Conservation (phyloP, 2,797 vertebrate species). For the Chrosomus eos region DNA sequence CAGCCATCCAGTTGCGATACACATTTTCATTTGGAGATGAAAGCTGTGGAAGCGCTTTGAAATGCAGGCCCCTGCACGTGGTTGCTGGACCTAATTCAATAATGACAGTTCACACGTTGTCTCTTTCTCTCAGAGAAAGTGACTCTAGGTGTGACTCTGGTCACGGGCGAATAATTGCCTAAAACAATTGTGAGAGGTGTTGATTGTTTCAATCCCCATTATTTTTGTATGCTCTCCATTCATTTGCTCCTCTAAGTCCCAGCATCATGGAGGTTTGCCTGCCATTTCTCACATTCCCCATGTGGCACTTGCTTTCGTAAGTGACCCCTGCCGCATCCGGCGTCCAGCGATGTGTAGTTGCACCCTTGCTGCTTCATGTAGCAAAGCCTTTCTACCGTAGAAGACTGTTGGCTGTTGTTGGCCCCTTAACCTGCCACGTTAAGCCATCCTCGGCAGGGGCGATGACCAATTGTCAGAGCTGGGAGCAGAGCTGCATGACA, state of each 20-base stretch:
- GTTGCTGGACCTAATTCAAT: slow-evolving; percentile 72
- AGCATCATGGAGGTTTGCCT: neutral
- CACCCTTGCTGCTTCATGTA: slow-evolving; percentile 33
- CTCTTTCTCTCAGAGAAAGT: slow-evolving; percentile 27
- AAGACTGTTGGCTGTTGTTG: slow-evolving; percentile 76
- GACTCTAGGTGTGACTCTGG: slow-evolving; percentile 32
- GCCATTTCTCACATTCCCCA: slow-evolving; percentile 18
- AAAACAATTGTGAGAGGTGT: slow-evolving; percentile 7
- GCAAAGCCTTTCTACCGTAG: slow-evolving; percentile 35
- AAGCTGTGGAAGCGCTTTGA: slow-evolving; percentile 76
- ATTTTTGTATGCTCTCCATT: slow-evolving; percentile 13
- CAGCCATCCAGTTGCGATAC: slow-evolving; percentile 75
- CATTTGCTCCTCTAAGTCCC: neutral
- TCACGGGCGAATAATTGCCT: slow-evolving; percentile 29
- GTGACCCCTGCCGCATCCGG: slow-evolving; percentile 1
- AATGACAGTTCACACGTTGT: slow-evolving; percentile 73
- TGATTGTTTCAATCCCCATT: neutral
- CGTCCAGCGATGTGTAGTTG: slow-evolving; percentile 12
- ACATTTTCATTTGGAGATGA: slow-evolving; percentile 79
- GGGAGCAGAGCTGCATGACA: slow-evolving; percentile 79
- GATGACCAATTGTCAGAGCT: slow-evolving; percentile 77
- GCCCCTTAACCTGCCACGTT: slow-evolving; percentile 75
- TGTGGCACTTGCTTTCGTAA: neutral
- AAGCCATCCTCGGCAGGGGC: slow-evolving; percentile 65
- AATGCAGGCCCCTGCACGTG: slow-evolving; percentile 72